Base-by-base conservation (phyloP, 2,888 invertebrate genomes). In the Harmothoe impar region DNA sequence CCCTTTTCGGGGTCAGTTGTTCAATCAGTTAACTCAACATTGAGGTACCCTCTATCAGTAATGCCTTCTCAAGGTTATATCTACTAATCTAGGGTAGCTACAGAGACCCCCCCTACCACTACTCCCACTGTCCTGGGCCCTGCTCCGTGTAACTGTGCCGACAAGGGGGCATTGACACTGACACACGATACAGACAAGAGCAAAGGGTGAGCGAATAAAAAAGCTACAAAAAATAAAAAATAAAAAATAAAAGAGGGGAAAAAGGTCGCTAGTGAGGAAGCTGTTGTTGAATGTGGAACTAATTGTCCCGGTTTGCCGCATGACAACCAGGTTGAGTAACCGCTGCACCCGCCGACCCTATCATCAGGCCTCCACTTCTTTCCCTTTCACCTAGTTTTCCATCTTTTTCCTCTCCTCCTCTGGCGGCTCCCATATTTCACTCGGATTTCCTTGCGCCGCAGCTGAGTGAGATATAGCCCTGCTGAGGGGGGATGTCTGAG, bases 321-420 rank as follows among this genome's bases (percentile, higher is more conserved):
- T 81, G 81, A 81, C 81, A 81, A 35, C 35, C 81, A 43, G 81
- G 81, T 81, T 81, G 43, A 81, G 23, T 33, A 35, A 81, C 81
- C 7, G 20, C 43, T 43, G 43, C 43, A 81, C 81, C 20, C 7
- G 25, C 7, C 25, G 35, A 81, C 81, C 77, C 31, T 17, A 15
- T n/a, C n/a, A n/a, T n/a, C n/a, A n/a, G n/a, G 29, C 5, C 77
- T 31, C 31, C 77, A 5, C 7, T 31, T 31, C 10, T 17, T 17
- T 17, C 31, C 29, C 25, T 25, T 25, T n/a, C 62, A 23, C 62
- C 62, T 25, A 62, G 1, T 62, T 62, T 25, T 62, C 17, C 0
- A 5, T 77, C 77, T 77, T 77, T 77, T 77, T 77, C 23, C 15
- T 3, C 62, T 62, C 62, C 62, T n/a, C 10, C 43, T 3, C 10